Evolutionary conservation across 2,888 invertebrate species (phyloP).

Genomic region (Temnothorax ravouxi): DNA sequence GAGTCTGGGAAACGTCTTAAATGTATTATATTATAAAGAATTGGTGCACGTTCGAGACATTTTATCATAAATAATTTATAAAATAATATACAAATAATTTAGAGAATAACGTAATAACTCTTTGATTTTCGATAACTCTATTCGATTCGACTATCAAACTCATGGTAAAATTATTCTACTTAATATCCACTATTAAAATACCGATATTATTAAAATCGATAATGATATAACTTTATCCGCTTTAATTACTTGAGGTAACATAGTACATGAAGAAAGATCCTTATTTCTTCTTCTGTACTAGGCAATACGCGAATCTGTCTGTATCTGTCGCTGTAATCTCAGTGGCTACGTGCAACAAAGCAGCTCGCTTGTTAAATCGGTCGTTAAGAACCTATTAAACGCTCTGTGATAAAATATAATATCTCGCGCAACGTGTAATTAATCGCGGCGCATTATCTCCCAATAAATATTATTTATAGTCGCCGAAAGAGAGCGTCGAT

Average conservation of each 20-base stretch:
- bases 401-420: conserved; percentile 41
- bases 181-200: not conserved
- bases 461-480: conserved; percentile 71
- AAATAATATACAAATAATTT: not conserved
- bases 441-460: conserved; percentile 62
- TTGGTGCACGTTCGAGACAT: not conserved
- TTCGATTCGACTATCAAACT: not conserved
- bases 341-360: conserved; percentile 36
- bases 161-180: not conserved
- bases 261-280: not conserved
- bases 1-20: not conserved
- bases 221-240: not conserved
- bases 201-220: not conserved
- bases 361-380: conserved; percentile 63
- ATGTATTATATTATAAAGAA: not conserved
- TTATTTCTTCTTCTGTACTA: not conserved
- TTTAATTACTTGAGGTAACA: not conserved
- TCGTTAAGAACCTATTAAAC: conserved; percentile 64
- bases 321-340: conserved; percentile 21
- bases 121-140: not conserved
- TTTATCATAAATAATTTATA: not conserved
- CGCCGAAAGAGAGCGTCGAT: conserved; percentile 32
- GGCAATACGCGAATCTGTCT: not conserved
- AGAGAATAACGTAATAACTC: not conserved
- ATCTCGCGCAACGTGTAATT: conserved; percentile 58